Evolutionary conservation across 2,888 invertebrate species (phyloP), one percentile per base, ranked within the genome.

Genomic region (Gnatocerus cornutus): DNA sequence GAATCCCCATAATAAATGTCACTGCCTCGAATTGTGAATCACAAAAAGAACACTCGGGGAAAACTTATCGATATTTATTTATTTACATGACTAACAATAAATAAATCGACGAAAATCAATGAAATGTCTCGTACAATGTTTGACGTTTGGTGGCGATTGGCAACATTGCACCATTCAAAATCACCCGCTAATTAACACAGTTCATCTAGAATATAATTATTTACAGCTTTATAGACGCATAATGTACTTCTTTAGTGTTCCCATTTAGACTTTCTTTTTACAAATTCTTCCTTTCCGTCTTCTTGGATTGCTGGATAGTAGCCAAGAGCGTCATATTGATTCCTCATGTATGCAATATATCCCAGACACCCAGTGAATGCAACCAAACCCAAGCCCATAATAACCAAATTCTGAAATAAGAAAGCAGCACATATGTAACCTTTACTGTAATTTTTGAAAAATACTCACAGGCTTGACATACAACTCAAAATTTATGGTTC

Each of bases 281-380:
- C 87, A 83, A 92, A 92, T 59, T 90, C 87, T 84, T 93, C 92
- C 76, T 89, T 88, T 3, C 95, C 96, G 81, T 96, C 93, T 72
- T 91, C 89, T 80, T 91, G 89, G 12, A 95, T 86, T 0, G 95
- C 94, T 27, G 92, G 87, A 84, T 96, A 96, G 81, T 92, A 94
- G 43, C 93, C 93, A 85, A 93, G 88, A 21, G 88, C 87, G 84
- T 94, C 92, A 82, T 93, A 93, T 83, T 92, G 93, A 58, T 88
- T 87, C 74, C 94, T 89, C 94, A 96, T 95, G 80, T 96, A 97
- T 2, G 91, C 88, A 69, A 97, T 90, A 81, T 96, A 97, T 8
- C 92, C 93, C 63, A 92, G 84, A 74, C 94, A 92, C 10, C 92
- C 86, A 9, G 91, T 87, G 79, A 96, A 90, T 58, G 92, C 92